These are phyloP conservation scores for Patagioenas fasciata DNA, from an alignment of 2,113 vertebrate genomes.

Conservation along the genomic window DNA sequence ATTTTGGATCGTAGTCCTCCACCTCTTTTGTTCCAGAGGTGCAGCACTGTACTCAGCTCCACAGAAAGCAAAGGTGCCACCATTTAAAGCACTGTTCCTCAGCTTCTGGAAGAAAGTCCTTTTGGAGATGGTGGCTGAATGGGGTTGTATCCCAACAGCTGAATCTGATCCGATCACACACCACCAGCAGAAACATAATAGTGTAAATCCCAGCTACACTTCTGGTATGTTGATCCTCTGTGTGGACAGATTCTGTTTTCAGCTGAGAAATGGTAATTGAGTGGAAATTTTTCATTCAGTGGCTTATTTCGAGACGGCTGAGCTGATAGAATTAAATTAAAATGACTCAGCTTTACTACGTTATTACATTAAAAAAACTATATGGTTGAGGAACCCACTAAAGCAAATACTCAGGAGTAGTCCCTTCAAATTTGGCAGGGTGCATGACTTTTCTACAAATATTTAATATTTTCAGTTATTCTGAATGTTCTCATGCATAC, in stretches of 20 bases:
- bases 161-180: not conserved
- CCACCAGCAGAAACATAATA: not conserved
- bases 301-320: not conserved
- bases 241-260: not conserved
- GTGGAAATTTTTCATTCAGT: constrained; percentile 5
- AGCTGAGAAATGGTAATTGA: not conserved
- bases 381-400: not conserved
- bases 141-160: not conserved
- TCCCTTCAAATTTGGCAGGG: constrained; percentile 14
- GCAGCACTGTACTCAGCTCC: not conserved
- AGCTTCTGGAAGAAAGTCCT: not conserved
- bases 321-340: constrained; percentile 1
- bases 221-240: not conserved
- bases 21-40: not conserved
- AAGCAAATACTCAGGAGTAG: not conserved
- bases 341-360: not conserved
- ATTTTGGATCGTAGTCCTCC: not conserved
- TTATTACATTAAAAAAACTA: not conserved
- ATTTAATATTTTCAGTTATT: not conserved
- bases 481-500: not conserved
- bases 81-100: not conserved
- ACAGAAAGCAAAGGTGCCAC: not conserved
- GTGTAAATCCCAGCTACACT: not conserved
- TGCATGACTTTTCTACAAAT: not conserved
- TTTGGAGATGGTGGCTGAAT: not conserved